Evolutionary conservation across 2,797 vertebrate genomes (phyloP).

Genomic region (Mastacembelus armatus): DNA sequence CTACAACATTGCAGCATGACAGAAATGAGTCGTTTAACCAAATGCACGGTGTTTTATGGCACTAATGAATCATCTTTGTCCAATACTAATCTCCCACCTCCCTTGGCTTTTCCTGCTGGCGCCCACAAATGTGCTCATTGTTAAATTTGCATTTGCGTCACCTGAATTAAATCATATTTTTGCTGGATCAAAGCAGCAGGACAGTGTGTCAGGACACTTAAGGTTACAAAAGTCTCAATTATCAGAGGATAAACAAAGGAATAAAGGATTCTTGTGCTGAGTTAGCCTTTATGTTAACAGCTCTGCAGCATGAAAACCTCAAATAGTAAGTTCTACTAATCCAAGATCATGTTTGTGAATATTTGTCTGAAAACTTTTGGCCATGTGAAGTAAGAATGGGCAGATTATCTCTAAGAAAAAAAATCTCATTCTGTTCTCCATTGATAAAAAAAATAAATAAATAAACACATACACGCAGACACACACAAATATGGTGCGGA

Average conservation of each 20-base stretch:
- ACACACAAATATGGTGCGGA: background rate
- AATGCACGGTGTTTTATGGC: slow-evolving; percentile 12
- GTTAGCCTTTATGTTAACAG: too few relatives aligned
- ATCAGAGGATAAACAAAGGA: background rate
- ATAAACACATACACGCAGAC: background rate
- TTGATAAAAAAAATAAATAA: slow-evolving; percentile 41
- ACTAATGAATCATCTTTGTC: slow-evolving; percentile 42
- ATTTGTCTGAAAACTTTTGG: slow-evolving; percentile 5
- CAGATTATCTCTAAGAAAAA: background rate
- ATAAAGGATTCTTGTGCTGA: background rate
- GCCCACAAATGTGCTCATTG: background rate
- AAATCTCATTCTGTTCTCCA: slow-evolving; percentile 8
- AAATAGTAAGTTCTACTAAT: too few relatives aligned
- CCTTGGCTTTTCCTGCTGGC: slow-evolving; percentile 2
- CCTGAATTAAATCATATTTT: slow-evolving; percentile 9
- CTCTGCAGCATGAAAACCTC: too few relatives aligned
- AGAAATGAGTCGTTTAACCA: slow-evolving; percentile 43
- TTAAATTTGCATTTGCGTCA: slow-evolving; percentile 18
- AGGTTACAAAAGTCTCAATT: slow-evolving; percentile 20
- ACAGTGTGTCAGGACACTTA: slow-evolving; percentile 9
- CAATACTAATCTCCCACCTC: slow-evolving; percentile 26
- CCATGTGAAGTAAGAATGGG: background rate
- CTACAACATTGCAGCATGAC: slow-evolving; percentile 46
- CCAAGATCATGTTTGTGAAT: slow-evolving; percentile 19
- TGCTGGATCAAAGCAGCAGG: background rate